These are phyloP conservation scores for Nyleta sp. DNA, from an alignment of 2,888 invertebrate genomes.

Conservation along the genomic window DNA sequence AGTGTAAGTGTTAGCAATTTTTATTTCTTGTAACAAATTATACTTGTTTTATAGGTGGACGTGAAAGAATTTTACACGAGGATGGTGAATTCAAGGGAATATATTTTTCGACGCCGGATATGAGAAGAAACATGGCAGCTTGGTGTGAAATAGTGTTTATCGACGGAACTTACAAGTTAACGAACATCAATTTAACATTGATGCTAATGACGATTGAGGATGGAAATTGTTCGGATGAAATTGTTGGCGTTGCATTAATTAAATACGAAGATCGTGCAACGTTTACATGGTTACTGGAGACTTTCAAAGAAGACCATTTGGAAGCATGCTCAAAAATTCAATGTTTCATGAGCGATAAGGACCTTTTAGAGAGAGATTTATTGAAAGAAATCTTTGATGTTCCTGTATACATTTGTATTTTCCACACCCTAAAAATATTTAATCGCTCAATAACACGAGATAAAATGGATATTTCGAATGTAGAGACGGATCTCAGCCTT, in stretches of 20 bases:
- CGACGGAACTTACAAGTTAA: neutral
- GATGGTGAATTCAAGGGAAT: neutral
- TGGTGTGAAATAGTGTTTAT: neutral
- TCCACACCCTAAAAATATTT: slow-evolving; percentile 7
- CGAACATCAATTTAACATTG: neutral
- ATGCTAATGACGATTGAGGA: neutral
- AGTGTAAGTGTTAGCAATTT: too few species aligned
- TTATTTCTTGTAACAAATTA: too few species aligned
- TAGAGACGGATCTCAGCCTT: neutral
- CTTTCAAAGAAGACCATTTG: neutral
- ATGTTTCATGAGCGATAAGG: slow-evolving; percentile 16
- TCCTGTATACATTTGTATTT: slow-evolving; percentile 5
- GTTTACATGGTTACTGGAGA: neutral
- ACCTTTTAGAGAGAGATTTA: neutral
- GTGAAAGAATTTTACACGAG: too few species aligned
- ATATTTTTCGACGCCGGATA: neutral
- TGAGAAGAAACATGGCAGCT: neutral
- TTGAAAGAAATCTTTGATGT: neutral
- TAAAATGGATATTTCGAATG: neutral
- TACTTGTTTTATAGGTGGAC: too few species aligned
- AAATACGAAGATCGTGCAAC: neutral
- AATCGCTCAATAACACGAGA: neutral
- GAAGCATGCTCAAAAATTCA: neutral
- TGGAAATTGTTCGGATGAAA: neutral
- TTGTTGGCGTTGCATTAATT: neutral